Conservation (phyloP, 2,888 invertebrate species). For the Ectemnius continuus region DNA sequence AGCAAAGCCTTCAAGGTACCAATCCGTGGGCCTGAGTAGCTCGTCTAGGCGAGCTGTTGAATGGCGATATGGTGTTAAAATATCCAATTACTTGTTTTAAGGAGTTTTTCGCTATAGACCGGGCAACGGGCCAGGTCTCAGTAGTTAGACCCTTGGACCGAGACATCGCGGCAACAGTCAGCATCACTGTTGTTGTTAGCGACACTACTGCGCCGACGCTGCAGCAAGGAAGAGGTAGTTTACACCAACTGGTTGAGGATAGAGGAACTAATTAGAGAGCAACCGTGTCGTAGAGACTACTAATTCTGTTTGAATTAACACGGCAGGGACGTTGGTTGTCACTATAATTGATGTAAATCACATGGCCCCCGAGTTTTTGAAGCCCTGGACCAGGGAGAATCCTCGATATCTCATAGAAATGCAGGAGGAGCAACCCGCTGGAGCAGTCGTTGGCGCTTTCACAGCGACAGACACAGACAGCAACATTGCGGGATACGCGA, state of each 20-base stretch:
- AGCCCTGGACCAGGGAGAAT: constrained; percentile 85
- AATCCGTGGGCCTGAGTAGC: not conserved
- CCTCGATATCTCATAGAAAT: constrained; percentile 84
- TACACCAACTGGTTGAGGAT: not conserved
- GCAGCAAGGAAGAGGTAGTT: constrained; percentile 87
- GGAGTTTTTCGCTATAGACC: constrained; percentile 84
- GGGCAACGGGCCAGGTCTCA: constrained; percentile 82
- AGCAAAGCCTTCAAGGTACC: constrained; percentile 75
- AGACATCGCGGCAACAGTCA: constrained; percentile 86
- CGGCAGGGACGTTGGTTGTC: constrained; percentile 82
- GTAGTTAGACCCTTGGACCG: constrained; percentile 84
- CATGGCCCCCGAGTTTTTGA: constrained; percentile 82
- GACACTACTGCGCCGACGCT: constrained; percentile 89
- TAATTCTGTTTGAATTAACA: constrained; percentile 24
- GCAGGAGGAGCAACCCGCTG: constrained; percentile 90
- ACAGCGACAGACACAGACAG: constrained; percentile 91
- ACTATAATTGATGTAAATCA: constrained; percentile 82
- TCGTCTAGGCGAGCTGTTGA: not conserved
- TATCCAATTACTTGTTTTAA: constrained; percentile 74
- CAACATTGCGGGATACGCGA: constrained; percentile 87
- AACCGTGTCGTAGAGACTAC: not conserved
- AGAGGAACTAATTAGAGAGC: constrained; percentile 4
- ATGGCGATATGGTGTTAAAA: not conserved
- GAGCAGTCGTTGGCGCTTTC: constrained; percentile 87
- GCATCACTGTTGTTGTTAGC: constrained; percentile 88